Percentiles rank a stretch among this genome's conserved stretches.
These are phyloP conservation scores for Chitala chitala DNA, from an alignment of 2,113 vertebrate genomes.

Conservation along the genomic window DNA sequence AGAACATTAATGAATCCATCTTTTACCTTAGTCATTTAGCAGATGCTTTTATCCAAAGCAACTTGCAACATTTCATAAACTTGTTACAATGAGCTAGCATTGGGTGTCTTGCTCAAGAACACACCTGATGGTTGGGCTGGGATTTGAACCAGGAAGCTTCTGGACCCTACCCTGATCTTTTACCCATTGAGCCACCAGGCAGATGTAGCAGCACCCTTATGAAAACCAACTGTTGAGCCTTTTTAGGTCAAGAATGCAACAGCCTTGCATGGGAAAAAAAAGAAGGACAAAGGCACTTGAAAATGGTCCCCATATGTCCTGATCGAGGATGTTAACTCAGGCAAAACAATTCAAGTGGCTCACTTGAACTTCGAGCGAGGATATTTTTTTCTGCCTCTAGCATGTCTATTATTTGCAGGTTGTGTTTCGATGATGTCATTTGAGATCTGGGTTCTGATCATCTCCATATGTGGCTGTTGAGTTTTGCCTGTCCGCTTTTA, in stretches of 20 bases:
- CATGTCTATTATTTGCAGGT: constrained; percentile 50
- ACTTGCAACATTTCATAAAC: too few relatives aligned
- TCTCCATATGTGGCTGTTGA: constrained; percentile 42
- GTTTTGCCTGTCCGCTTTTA: background rate
- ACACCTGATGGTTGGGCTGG: too few relatives aligned
- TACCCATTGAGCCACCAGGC: too few relatives aligned
- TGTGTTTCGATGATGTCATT: constrained; percentile 38
- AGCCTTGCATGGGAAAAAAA: constrained; percentile 33
- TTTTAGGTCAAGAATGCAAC: constrained; percentile 57
- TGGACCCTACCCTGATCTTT: too few relatives aligned
- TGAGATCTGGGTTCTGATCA: constrained; percentile 46
- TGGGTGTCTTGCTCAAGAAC: too few relatives aligned
- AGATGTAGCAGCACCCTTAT: constrained; percentile 49
- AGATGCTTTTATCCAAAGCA: too few relatives aligned
- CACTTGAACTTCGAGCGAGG: constrained; percentile 34
- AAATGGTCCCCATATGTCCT: constrained; percentile 55
- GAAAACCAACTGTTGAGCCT: constrained; percentile 55
- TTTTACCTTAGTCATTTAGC: too few relatives aligned
- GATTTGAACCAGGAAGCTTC: too few relatives aligned
- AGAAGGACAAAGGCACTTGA: constrained; percentile 28
- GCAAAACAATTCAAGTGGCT: constrained; percentile 34
- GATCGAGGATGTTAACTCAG: constrained; percentile 28
- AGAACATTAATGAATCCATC: constrained; percentile 19
- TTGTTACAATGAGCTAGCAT: too few relatives aligned
- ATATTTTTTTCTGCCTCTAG: constrained; percentile 31